A percentile compares a stretch with the other conserved stretches of the same genome.
Conservation (phyloP, 2,888 invertebrate genomes). For the Cheilosia variabilis region DNA sequence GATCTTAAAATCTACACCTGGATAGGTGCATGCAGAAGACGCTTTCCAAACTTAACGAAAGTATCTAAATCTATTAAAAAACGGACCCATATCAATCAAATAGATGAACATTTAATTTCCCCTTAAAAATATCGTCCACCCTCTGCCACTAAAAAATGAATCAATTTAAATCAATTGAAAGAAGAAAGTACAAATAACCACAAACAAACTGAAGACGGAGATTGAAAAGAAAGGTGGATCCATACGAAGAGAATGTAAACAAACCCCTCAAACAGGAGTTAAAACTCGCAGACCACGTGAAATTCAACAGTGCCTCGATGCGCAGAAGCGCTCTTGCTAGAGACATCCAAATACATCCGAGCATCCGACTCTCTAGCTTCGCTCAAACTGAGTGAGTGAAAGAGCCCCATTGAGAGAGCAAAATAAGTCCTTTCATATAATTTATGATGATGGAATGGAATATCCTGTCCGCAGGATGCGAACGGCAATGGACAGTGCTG, state of each 20-base stretch:
- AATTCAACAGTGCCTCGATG: conserved; percentile 12
- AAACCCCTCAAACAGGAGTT: conserved; percentile 60
- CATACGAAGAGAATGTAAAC: conserved; percentile 69
- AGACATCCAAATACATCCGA: background rate
- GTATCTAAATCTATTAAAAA: background rate
- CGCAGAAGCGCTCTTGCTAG: conserved; percentile 61
- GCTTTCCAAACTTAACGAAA: no score
- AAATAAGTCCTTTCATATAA: conserved; percentile 54
- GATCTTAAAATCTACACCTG: no score
- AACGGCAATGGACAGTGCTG: conserved; percentile 47
- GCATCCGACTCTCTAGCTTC: background rate
- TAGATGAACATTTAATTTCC: conserved; percentile 40
- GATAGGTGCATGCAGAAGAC: no score
- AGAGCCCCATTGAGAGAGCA: conserved; percentile 27
- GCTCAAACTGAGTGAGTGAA: conserved; percentile 14
- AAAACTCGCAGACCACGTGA: conserved; percentile 67
- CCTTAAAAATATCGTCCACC: conserved; percentile 30
- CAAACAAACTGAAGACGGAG: conserved; percentile 22
- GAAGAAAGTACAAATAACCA: conserved; percentile 63
- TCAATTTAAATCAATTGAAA: conserved; percentile 80
- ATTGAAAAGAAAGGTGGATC: background rate
- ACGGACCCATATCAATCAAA: conserved; percentile 15
- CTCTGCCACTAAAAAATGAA: conserved; percentile 73
- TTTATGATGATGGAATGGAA: conserved; percentile 60
- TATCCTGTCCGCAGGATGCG: conserved; percentile 39